Evolutionary conservation across 2,888 invertebrate genomes (phyloP).

Genomic region (Harpalus rubripes): DNA sequence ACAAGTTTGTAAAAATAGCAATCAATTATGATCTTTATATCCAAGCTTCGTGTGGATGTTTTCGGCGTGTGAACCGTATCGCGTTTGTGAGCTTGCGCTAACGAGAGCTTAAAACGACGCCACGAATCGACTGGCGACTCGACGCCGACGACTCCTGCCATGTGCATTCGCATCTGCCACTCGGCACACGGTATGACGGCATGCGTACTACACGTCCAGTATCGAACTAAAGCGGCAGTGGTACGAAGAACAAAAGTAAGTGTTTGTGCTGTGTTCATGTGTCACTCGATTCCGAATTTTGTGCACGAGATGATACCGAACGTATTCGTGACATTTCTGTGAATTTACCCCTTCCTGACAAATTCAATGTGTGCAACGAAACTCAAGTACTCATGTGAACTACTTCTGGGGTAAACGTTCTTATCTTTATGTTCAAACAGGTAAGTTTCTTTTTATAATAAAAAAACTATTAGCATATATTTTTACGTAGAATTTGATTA

Average conservation of each 20-base stretch:
- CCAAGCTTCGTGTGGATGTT: no score
- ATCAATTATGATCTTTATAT: no score
- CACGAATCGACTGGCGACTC: constrained; percentile 23
- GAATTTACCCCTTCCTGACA: not conserved
- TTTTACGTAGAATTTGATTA: no score
- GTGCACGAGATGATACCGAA: constrained; percentile 2
- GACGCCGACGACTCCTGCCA: constrained; percentile 4
- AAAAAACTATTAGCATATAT: no score
- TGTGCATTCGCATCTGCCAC: constrained; percentile 25
- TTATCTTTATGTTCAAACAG: constrained; percentile 26
- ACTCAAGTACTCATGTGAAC: constrained; percentile 1
- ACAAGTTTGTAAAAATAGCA: no score
- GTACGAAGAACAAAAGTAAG: not conserved
- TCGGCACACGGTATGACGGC: constrained; percentile 9
- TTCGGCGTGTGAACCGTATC: no score
- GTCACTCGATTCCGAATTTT: not conserved
- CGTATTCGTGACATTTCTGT: constrained; percentile 9
- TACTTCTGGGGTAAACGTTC: not conserved
- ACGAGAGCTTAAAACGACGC: not conserved
- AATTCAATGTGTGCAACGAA: not conserved
- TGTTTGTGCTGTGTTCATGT: constrained; percentile 28
- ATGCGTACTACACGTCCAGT: constrained; percentile 19
- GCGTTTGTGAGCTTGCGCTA: constrained; percentile 8
- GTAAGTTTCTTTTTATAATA: constrained; percentile 4
- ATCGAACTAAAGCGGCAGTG: constrained; percentile 24